Evolutionary conservation across 2,113 vertebrate genomes (phyloP).

Genomic region (Lontra canadensis): DNA sequence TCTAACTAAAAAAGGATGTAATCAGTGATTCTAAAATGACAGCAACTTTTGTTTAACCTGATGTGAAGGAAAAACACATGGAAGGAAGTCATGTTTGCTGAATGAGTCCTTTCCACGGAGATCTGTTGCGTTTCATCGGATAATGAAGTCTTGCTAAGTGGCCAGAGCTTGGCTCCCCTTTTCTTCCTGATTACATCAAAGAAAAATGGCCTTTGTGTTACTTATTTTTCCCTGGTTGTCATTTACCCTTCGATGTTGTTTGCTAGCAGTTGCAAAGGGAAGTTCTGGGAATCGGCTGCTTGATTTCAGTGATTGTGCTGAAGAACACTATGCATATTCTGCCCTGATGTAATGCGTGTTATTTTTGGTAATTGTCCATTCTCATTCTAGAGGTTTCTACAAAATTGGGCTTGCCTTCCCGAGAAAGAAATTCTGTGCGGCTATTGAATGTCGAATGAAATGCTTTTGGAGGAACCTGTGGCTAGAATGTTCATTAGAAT

Average conservation of each 20-base stretch:
- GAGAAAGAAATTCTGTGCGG: not conserved
- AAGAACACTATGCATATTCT: constrained; percentile 76
- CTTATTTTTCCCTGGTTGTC: not conserved
- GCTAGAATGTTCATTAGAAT: not conserved
- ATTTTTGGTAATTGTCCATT: constrained; percentile 46
- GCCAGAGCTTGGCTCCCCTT: constrained; percentile 44
- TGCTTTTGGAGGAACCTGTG: constrained; percentile 3
- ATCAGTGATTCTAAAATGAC: constrained; percentile 70
- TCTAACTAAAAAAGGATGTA: constrained; percentile 74
- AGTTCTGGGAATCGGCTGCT: constrained; percentile 56
- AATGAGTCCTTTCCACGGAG: constrained; percentile 67
- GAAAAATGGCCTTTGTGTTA: constrained; percentile 45
- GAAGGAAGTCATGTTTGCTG: constrained; percentile 32
- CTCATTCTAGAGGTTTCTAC: constrained; percentile 48
- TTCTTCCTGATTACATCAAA: not conserved
- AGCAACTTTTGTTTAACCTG: constrained; percentile 61
- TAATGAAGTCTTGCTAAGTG: constrained; percentile 70
- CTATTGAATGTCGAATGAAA: not conserved
- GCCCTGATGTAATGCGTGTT: not conserved
- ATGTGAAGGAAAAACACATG: constrained; percentile 54
- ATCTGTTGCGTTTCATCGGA: constrained; percentile 63
- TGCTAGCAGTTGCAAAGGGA: constrained; percentile 34
- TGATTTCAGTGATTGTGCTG: constrained; percentile 43
- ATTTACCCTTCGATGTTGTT: constrained; percentile 34
- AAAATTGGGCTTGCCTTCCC: not conserved